Evolutionary conservation across 1,140 invertebrate species (phyloP), one percentile per base, ranked within the genome.

Genomic region (Bombus impatiens): DNA sequence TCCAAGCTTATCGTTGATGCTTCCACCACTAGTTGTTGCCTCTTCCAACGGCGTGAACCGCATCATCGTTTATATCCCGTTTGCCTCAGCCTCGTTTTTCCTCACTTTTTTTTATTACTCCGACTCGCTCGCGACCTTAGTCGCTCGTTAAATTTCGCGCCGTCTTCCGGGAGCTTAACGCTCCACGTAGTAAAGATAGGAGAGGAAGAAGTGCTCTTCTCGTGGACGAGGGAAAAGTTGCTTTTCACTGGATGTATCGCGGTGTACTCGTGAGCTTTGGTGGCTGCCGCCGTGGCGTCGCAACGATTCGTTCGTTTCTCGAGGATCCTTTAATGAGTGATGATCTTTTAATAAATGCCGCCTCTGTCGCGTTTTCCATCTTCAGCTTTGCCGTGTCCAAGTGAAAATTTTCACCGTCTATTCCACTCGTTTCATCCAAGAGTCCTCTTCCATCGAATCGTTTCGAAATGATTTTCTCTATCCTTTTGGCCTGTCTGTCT

Each of bases 71-170:
- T 71, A 76, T 80, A 81, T 87, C 88, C 88, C 80, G 78, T 81
- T 68, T 72, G 47, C 84, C n/a, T 37, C 68, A 44, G 72, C 71
- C 78, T 37, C 74, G 86, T 88, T 76, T 78, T 74, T 78, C 75
- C 88, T 87, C 78, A 68, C 86, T 65, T 80, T 82, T 87, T 59
- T 89, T 90, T 82, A 86, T 81, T 67, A 67, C 79, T 40, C 37
- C 82, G 74, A 76, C 62, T 86, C 78, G 70, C 25, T 40, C 44
- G 57, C 85, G 78, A 78, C 78, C 78, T 82, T 57, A 71, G 67
- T 88, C 86, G 80, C 82, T 90, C 79, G 88, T 90, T 90, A 90
- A 88, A 90, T 83, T 88, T 90, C 79, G 82, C 76, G 42, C 75
- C 88, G 59, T 87, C 86, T 87, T 89, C 82, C 70, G 79, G 44